Evolutionary conservation across 2,113 vertebrate genomes (phyloP).

Genomic region (Stigmatopora nigra): DNA sequence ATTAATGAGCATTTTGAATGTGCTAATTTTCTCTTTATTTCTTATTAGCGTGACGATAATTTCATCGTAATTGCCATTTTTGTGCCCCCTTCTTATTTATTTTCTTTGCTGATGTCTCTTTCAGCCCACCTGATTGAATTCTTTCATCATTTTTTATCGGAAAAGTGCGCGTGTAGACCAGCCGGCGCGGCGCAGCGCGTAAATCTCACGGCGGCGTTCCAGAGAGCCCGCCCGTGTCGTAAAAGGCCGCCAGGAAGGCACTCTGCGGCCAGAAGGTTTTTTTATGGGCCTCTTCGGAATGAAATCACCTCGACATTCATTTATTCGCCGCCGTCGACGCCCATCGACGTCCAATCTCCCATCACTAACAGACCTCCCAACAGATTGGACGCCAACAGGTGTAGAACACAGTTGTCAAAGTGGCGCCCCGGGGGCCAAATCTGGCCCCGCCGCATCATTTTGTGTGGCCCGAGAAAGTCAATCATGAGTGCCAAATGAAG

Average conservation of each 20-base stretch:
- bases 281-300: constrained; percentile 15
- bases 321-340: constrained; percentile 10
- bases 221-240: constrained; percentile 46
- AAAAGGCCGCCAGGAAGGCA: constrained; percentile 52
- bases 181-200: constrained; percentile 14
- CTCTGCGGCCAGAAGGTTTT: constrained; percentile 45
- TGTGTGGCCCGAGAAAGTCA: no score
- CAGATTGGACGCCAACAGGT: no score
- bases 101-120: neutral
- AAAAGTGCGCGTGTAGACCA: neutral
- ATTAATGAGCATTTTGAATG: neutral
- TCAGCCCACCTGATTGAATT: neutral
- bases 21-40: neutral
- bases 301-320: neutral
- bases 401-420: no score
- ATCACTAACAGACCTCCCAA: no score
- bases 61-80: neutral
- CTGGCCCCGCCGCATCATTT: no score
- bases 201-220: constrained; percentile 31
- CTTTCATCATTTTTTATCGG: neutral
- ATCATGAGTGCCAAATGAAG: no score
- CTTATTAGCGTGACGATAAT: no score
- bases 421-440: no score
- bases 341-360: no score
- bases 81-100: neutral